Conservation (phyloP, 1,140 invertebrate species). For the Ganaspis sp. region DNA sequence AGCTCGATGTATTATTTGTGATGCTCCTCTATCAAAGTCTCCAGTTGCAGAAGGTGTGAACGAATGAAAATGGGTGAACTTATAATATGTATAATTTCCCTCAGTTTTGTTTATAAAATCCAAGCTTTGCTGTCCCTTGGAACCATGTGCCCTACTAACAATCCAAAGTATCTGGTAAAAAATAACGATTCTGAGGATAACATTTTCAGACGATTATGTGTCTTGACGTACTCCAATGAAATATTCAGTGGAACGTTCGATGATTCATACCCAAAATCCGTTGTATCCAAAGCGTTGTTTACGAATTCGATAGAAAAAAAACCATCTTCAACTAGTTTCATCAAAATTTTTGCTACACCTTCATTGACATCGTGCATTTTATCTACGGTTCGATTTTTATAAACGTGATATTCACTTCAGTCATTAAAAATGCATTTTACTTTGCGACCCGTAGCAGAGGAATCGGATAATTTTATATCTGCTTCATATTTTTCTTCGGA, state of each 20-base stretch:
- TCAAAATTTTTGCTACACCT: constrained; percentile 31
- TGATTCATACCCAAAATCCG: constrained; percentile 16
- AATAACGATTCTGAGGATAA: constrained; percentile 11
- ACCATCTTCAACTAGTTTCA: neutral
- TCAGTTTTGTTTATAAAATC: constrained; percentile 23
- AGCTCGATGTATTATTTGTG: constrained; percentile 23
- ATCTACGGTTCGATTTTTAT: neutral
- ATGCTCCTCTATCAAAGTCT: neutral
- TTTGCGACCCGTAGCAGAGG: neutral
- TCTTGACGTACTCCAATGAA: constrained; percentile 15
- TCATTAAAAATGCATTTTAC: neutral
- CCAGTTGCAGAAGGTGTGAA: constrained; percentile 4
- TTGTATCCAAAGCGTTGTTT: neutral
- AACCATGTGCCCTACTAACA: constrained; percentile 6
- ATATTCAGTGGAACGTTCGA: constrained; percentile 16
- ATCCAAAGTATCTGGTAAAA: constrained; percentile 31
- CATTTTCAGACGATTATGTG: constrained; percentile 23
- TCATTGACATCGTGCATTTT: constrained; percentile 34
- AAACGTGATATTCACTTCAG: neutral
- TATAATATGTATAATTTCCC: constrained; percentile 8
- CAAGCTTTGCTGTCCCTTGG: neutral
- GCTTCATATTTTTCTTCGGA: too few species aligned
- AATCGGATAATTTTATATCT: neutral
- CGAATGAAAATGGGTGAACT: neutral
- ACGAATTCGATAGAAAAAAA: neutral